Base-by-base conservation (phyloP, 2,888 invertebrate species). In the Cacoxenus indagator region DNA sequence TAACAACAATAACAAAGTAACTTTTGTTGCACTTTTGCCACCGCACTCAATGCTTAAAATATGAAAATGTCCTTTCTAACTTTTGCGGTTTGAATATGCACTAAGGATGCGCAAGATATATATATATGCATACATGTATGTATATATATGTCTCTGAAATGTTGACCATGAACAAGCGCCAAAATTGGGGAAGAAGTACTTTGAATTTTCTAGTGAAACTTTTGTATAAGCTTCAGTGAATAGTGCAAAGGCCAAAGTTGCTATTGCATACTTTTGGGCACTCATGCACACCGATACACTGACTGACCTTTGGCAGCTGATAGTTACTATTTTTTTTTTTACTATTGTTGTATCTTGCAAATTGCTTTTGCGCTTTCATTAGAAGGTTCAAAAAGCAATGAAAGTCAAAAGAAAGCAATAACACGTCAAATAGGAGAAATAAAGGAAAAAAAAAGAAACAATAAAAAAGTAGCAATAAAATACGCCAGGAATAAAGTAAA, bases 181-280 rank as follows among this genome's bases (percentile, higher is more conserved):
- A 19, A 51, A 51, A 51, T n/a, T n/a, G n/a, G n/a, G n/a, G 37
- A 11, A 37, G 37, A 8, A 37, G 37, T 37, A 11, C 9, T 37
- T 37, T 37, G 14, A 37, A 14, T n/a, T n/a, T n/a, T n/a, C n/a
- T n/a, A 29, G 4, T 27, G 22, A 51, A 51, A 22, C 51, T 51
- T 17, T 22, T 5, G 51, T 17, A n/a, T n/a, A 51, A 51, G 51
- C 51, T 22, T 11, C 37, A 43, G 37, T 37, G 17, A 43, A 54
- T 54, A 55, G 55, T 65, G 37, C 46, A 64, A 64, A 48, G 61
- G 61, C 24, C 64, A 65, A 54, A 65, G 65, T 57, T 66, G 57
- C 68, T 68, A 51, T 67, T 77, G 78, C 78, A 78, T 72, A 78
- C 77, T 75, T 78, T 77, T 70, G 55, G 74, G 78, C 71, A 37